Evolutionary conservation across 2,797 vertebrate genomes (phyloP).

Genomic region (Cryptoprocta ferox): DNA sequence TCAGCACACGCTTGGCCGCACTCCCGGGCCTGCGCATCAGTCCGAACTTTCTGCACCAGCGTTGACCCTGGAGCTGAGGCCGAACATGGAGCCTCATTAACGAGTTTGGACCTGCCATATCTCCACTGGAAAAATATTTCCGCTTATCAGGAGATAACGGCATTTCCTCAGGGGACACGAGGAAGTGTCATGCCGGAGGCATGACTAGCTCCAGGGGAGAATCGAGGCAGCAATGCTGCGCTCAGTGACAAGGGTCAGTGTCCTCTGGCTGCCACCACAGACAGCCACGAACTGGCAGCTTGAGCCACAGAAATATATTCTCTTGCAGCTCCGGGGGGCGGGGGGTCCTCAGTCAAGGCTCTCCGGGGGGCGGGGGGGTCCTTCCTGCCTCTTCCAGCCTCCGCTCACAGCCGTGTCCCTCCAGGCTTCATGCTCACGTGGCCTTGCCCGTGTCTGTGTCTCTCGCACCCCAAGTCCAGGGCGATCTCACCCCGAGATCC

Average conservation of each 20-base stretch:
- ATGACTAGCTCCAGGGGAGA: not conserved
- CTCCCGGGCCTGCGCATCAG: not conserved
- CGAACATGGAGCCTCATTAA: not conserved
- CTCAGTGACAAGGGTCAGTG: rapidly evolving
- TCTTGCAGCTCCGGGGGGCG: not conserved
- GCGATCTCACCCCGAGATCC: not conserved
- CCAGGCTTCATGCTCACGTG: rapidly evolving
- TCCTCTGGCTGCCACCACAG: not conserved
- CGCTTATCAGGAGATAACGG: conserved; percentile 39
- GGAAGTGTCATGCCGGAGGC: not conserved
- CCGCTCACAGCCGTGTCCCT: rapidly evolving
- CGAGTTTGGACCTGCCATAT: not conserved
- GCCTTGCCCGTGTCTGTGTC: too few species aligned
- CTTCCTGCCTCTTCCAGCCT: not conserved
- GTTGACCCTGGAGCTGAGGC: not conserved
- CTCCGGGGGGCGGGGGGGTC: not conserved
- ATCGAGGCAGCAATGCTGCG: rapidly evolving
- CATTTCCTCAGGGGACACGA: conserved; percentile 20
- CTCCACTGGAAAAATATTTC: not conserved
- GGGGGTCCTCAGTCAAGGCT: rapidly evolving
- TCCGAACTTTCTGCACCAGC: not conserved
- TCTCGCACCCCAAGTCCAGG: not conserved
- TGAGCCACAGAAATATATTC: rapidly evolving
- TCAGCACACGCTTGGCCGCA: not conserved
- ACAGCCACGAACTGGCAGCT: not conserved